These are phyloP conservation scores for Mormyrus iriodes DNA, from an alignment of 2,113 vertebrate species.

Conservation along the genomic window DNA sequence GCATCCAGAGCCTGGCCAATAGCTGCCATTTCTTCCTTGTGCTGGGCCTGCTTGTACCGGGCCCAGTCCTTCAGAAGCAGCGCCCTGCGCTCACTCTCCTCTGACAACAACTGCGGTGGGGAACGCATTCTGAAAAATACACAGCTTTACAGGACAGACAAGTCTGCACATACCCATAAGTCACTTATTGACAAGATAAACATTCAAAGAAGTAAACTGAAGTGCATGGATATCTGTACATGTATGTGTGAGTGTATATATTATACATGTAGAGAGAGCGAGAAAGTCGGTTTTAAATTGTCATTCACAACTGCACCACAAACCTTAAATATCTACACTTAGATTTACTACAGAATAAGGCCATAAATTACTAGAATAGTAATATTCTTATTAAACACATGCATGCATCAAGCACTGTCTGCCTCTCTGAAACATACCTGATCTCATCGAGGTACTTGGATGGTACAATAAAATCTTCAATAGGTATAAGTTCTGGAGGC, in stretches of 20 bases:
- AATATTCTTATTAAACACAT: background rate
- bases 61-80: slow-evolving; percentile 81
- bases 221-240: too few relatives aligned
- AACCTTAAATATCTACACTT: background rate
- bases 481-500: slow-evolving; percentile 80
- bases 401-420: background rate
- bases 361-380: background rate
- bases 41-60: slow-evolving; percentile 71
- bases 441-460: slow-evolving; percentile 65
- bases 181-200: background rate
- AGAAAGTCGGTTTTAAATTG: too few relatives aligned
- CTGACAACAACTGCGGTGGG: slow-evolving; percentile 51
- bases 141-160: background rate
- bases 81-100: slow-evolving; percentile 75
- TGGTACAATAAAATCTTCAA: slow-evolving; percentile 79
- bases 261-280: background rate
- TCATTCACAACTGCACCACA: background rate
- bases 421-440: slow-evolving; percentile 55
- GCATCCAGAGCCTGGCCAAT: slow-evolving; percentile 63
- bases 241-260: background rate
- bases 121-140: slow-evolving; percentile 60
- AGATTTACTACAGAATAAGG: background rate
- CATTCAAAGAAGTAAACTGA: background rate
- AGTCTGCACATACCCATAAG: background rate
- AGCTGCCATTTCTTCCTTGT: slow-evolving; percentile 62